Conservation (phyloP, 2,113 vertebrate species). For the Microtus ochrogaster region DNA sequence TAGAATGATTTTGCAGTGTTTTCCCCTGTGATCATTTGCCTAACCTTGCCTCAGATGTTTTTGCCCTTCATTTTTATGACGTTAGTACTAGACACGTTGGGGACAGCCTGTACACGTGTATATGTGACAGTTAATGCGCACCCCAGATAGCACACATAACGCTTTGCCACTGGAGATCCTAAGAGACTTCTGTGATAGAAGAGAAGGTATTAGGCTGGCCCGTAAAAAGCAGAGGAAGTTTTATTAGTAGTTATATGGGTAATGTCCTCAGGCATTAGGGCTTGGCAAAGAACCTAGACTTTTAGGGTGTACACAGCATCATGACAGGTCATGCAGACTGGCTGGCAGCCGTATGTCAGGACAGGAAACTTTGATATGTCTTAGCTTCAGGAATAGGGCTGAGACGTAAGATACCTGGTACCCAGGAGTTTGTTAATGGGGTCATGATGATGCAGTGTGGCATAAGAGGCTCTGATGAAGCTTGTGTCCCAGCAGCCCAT, state of each 20-base stretch:
- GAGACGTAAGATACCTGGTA: too few species aligned
- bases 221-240: not conserved
- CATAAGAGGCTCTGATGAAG: not conserved
- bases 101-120: rapidly evolving
- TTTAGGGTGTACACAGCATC: too few species aligned
- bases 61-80: not conserved
- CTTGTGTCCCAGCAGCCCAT: too few species aligned
- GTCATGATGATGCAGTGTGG: not conserved
- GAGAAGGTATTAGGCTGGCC: not conserved
- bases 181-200: not conserved
- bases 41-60: not conserved
- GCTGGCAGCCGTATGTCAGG: not conserved
- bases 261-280: not conserved
- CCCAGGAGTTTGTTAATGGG: not conserved
- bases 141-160: rapidly evolving
- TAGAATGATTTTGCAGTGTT: not conserved
- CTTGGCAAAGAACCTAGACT: not conserved
- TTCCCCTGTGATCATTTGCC: not conserved
- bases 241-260: not conserved
- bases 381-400: not conserved
- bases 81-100: not conserved
- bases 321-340: not conserved
- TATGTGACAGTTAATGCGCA: not conserved
- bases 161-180: not conserved
- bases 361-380: not conserved